phyloP scores from a whole-genome alignment of 2,113 vertebrate genomes.

The Ia io region DNA sequence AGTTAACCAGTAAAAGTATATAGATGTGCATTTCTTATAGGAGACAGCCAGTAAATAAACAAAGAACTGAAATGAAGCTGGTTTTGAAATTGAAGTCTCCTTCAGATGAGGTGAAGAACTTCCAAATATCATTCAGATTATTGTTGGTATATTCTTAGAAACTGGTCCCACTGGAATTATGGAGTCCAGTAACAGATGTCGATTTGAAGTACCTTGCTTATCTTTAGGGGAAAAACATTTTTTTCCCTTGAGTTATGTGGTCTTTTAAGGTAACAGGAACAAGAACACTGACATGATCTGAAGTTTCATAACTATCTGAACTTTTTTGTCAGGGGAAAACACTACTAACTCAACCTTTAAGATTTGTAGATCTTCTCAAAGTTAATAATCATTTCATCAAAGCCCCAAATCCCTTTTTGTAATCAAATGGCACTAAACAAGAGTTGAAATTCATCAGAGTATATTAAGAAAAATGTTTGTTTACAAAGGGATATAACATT shows the following conservation, averaged over 20 bases:
- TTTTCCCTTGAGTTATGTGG: neutral
- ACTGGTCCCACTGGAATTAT: neutral
- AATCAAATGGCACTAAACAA: neutral
- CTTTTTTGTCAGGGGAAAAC: neutral
- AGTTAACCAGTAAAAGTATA: neutral
- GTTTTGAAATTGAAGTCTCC: neutral
- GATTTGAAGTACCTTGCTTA: neutral
- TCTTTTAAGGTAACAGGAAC: constrained; percentile 14
- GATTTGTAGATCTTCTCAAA: neutral
- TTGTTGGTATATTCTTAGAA: neutral
- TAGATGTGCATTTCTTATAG: neutral
- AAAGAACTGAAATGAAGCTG: constrained; percentile 38
- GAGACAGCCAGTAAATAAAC: neutral
- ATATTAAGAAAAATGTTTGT: neutral
- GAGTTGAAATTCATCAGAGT: constrained; percentile 27
- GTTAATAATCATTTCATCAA: neutral
- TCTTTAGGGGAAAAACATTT: neutral
- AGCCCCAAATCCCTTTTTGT: neutral
- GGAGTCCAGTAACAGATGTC: neutral
- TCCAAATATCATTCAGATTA: neutral
- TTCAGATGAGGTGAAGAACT: neutral
- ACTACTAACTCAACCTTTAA: neutral
- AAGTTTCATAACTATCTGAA: neutral
- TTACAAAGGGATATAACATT: neutral
- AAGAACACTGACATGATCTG: neutral